Evolutionary conservation across 2,797 vertebrate genomes (phyloP).

Genomic region (Okamejei kenojei): DNA sequence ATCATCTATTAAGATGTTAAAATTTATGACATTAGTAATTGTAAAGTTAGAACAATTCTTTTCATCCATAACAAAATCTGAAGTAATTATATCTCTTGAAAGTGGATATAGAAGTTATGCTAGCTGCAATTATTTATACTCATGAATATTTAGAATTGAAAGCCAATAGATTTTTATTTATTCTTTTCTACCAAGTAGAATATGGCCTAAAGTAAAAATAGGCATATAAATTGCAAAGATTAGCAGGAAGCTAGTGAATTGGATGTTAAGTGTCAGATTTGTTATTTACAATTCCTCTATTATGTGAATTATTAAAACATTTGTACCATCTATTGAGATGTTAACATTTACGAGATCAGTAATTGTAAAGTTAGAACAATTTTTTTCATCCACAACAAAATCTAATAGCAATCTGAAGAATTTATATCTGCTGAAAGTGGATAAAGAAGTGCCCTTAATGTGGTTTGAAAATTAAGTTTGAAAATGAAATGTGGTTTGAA

Average conservation of each 20-base stretch:
- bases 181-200: background rate
- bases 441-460: too few species aligned
- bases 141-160: background rate
- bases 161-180: background rate
- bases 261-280: background rate
- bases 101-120: background rate
- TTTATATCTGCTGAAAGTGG: background rate
- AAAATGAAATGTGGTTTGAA: too few species aligned
- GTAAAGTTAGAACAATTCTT: background rate
- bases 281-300: background rate
- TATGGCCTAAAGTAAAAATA: background rate
- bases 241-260: too few species aligned
- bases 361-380: background rate
- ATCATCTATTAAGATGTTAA: background rate
- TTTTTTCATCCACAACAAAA: background rate
- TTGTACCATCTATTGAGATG: background rate
- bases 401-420: background rate
- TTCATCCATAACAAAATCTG: background rate
- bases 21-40: background rate
- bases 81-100: background rate
- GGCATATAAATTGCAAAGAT: too few species aligned
- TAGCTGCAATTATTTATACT: background rate
- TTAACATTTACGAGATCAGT: background rate
- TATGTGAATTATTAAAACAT: background rate
- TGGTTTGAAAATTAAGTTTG: too few species aligned